Evolutionary conservation across 2,113 vertebrate species (phyloP), one percentile per base, ranked within the genome.

Genomic region (Morone chrysops): DNA sequence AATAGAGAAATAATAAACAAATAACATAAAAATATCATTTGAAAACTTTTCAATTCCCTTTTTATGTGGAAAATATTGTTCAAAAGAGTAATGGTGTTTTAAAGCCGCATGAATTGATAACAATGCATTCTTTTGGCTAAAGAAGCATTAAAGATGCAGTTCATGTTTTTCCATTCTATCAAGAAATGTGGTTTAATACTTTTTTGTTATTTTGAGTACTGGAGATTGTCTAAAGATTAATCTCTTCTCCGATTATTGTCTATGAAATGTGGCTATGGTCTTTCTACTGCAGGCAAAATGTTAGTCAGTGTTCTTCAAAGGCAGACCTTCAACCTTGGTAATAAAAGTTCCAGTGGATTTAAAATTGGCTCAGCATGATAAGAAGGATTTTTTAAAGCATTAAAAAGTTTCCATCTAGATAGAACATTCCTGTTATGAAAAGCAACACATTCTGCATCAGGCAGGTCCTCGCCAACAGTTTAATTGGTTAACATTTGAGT

Each of bases 391-490:
- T 73, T 59, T 16, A 48, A 50, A 70, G 75, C 4, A 1, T 14
- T 65, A 13, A 78, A 77, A 51, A 61, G 0, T 66, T 78, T 85
- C 79, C 81, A 89, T 71, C 31, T 41, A 11, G 41, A 62, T 12
- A 17, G 10, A 68, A 73, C 20, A 45, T 40, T 36, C 8, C 20
- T 85, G 57, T 84, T 71, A 41, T 77, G 71, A 87, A 87, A 81
- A 80, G 53, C 62, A 71, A 63, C 81, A 57, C 11, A 10, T 13
- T 70, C 17, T 81, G 41, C 60, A 20, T 87, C 65, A 84, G 47
- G 45, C 14, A 10, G 5, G 5, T 9, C 6, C 20, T 80, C 16
- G 1, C 25, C 4, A 1, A 50, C 12, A 61, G 48, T 60, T 67
- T 17, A 40, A 3, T 9, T 1, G 31, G 31, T 81, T 63, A 84